Conservation (phyloP, 1,140 invertebrate species). For the Drosophila ercepeae region DNA sequence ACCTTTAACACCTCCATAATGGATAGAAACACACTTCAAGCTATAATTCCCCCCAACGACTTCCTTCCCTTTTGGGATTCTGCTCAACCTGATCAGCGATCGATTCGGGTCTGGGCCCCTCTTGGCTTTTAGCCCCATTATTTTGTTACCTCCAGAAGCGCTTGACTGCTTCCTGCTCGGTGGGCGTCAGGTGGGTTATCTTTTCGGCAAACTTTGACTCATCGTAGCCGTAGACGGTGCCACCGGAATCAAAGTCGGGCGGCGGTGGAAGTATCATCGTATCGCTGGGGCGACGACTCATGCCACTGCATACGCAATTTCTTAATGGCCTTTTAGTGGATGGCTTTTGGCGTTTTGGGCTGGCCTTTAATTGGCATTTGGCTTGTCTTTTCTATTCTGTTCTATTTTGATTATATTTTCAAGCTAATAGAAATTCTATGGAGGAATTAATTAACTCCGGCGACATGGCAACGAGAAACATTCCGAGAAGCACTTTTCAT, state of each 20-base stretch:
- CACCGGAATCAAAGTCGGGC: background rate
- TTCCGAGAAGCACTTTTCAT: conserved; percentile 7
- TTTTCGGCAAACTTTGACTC: conserved; percentile 76
- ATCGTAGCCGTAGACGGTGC: conserved; percentile 54
- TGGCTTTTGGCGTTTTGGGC: conserved; percentile 15
- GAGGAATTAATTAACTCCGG: conserved; percentile 61
- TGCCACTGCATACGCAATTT: conserved; percentile 52
- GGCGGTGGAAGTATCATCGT: conserved; percentile 24
- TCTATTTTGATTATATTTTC: conserved; percentile 30
- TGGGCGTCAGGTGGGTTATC: conserved; percentile 76
- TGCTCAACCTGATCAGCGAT: conserved; percentile 10
- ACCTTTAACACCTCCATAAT: conserved; percentile 39
- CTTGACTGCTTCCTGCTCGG: conserved; percentile 80
- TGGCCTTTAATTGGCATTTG: conserved; percentile 64
- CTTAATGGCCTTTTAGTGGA: conserved; percentile 24
- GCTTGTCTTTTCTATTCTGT: background rate
- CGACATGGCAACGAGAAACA: conserved; percentile 26
- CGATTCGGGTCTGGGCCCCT: conserved; percentile 7
- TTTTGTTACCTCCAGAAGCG: conserved; percentile 79
- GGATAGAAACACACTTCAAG: conserved; percentile 2
- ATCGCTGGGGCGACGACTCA: conserved; percentile 39
- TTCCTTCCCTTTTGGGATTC: background rate
- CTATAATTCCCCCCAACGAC: conserved; percentile 3
- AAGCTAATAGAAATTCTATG: conserved; percentile 51
- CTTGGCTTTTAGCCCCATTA: conserved; percentile 14